Conservation (phyloP, 2,888 invertebrate genomes). For the Thera obeliscata region DNA sequence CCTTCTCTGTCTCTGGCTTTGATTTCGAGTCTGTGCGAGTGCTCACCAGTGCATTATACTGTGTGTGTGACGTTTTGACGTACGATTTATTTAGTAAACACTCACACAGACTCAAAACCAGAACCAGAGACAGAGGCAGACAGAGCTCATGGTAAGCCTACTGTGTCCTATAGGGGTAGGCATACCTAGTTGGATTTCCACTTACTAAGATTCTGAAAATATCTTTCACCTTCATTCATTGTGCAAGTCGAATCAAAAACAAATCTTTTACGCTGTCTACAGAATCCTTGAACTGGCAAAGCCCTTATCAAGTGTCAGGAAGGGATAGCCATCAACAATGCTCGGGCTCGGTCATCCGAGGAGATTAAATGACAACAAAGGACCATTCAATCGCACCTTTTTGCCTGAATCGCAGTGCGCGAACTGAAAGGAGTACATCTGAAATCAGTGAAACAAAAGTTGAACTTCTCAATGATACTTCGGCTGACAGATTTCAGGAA, state of each 20-base stretch:
- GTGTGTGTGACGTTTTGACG: too few relatives aligned
- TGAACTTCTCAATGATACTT: neutral
- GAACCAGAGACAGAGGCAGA: too few relatives aligned
- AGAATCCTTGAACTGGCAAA: neutral
- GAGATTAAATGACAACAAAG: conserved; percentile 48
- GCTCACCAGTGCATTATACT: too few relatives aligned
- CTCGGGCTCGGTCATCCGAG: conserved; percentile 33
- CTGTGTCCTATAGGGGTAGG: too few relatives aligned
- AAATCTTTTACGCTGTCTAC: neutral
- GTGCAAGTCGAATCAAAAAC: neutral
- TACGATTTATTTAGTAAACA: too few relatives aligned
- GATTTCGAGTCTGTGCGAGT: too few relatives aligned
- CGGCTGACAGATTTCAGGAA: too few relatives aligned
- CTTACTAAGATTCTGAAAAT: too few relatives aligned
- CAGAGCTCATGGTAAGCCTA: too few relatives aligned
- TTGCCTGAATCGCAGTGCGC: conserved; percentile 22
- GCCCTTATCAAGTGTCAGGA: conserved; percentile 37
- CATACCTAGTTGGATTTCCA: too few relatives aligned
- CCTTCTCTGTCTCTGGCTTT: too few relatives aligned
- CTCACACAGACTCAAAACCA: too few relatives aligned
- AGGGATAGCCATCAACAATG: conserved; percentile 40
- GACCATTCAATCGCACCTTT: conserved; percentile 32
- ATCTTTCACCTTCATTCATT: neutral
- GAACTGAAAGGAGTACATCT: conserved; percentile 13
- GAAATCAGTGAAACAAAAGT: neutral